Base-by-base conservation (phyloP, 2,797 vertebrate species). In the Esox masquinongy region DNA sequence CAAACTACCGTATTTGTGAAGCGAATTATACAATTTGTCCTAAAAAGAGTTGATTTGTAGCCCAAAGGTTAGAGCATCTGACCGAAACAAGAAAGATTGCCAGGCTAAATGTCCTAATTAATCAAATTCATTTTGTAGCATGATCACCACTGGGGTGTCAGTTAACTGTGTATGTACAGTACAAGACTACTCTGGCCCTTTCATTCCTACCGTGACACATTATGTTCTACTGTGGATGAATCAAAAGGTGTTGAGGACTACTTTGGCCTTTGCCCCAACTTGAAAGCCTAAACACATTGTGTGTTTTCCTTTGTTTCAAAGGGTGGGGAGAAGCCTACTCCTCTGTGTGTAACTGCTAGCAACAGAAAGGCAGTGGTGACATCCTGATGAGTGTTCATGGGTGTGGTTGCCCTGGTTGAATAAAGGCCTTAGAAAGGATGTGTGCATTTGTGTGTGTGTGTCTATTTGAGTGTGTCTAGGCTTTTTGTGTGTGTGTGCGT, bases 361-460 rank as follows among this genome's bases (percentile, higher is more conserved):
- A 6, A 67, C 15, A 67, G 31, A 63, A n/a, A 36, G 2, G 17
- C 70, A 59, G 5, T 73, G 36, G 31, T 61, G 31, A 67, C 64
- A 67, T 67, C 49, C 8, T 61, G 8, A 12, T 61, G 56, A 61
- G 11, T 24, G 24, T 39, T 11, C 36, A 17, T 61, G 12, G 34
- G 19, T 73, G 51, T 39, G 71, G 56, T 31, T 61, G 71, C 34
- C 11, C 8, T 16, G 11, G 59, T 24, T 14, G 15, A 53, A 17
- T 61, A 36, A 43, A 17, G 15, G 22, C 4, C 4, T 19, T 24
- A 26, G n/a, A 47, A 12, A 19, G 3, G 11, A 7, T 64, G 36
- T 29, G 36, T 19, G 56, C 61, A 53, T 47, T 31, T 73, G 72
- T 16, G 7, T 73, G 72, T 11, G 69, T 70, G 69, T 3, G 69